A percentile compares a stretch with the other conserved stretches of the same genome.
Conservation (phyloP, 2,888 invertebrate genomes). For the Cantharis flavilabris region DNA sequence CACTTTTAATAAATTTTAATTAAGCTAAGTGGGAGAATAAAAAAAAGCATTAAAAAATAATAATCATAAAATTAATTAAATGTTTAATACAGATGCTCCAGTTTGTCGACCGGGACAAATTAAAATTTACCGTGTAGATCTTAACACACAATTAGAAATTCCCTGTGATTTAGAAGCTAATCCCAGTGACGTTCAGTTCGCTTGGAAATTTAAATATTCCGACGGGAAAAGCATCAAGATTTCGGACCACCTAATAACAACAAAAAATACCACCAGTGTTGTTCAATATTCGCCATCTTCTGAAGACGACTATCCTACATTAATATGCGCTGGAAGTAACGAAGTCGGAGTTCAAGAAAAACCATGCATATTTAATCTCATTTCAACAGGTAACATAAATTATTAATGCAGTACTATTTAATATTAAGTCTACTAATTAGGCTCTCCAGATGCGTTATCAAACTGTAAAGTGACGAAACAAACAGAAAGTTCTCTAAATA, state of each 20-base stretch:
- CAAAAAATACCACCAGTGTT: conserved; percentile 63
- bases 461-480: conserved; percentile 71
- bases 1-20: not conserved
- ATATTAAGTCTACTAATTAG: conserved; percentile 47
- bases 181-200: conserved; percentile 58
- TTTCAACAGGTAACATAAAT: conserved; percentile 62
- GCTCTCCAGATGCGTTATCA: conserved; percentile 68
- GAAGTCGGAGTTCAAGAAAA: conserved; percentile 67
- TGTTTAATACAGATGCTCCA: conserved; percentile 62
- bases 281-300: conserved; percentile 68
- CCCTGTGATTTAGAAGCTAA: conserved; percentile 61
- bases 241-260: conserved; percentile 60
- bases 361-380: conserved; percentile 69
- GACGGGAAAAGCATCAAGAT: conserved; percentile 67
- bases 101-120: conserved; percentile 68
- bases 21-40: not conserved
- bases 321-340: conserved; percentile 70
- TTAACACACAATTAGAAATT: conserved; percentile 65
- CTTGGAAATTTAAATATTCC: conserved; percentile 70
- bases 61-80: not conserved
- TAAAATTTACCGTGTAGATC: conserved; percentile 68
- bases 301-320: conserved; percentile 68
- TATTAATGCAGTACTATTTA: conserved; percentile 25
- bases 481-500: conserved; percentile 67
- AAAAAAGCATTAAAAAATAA: not conserved